These are phyloP conservation scores for Pipistrellus nathusii DNA, from an alignment of 2,797 vertebrate species.

Conservation along the genomic window DNA sequence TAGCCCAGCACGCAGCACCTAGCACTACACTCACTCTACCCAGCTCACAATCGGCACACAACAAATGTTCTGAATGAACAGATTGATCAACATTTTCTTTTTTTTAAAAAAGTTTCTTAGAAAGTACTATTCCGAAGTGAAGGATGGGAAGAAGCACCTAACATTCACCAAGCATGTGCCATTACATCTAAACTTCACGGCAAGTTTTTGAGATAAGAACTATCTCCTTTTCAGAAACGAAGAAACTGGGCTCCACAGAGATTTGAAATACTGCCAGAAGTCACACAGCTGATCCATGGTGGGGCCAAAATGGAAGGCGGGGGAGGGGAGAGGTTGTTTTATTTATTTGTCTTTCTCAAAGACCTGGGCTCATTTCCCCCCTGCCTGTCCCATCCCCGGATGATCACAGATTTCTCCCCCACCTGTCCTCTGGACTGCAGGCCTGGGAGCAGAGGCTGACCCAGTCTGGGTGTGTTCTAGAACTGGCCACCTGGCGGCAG, in stretches of 20 bases:
- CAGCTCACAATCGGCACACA: background rate
- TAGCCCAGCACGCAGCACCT: background rate
- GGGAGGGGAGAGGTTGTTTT: background rate
- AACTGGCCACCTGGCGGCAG: background rate
- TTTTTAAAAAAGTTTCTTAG: background rate
- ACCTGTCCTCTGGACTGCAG: background rate
- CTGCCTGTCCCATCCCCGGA: background rate
- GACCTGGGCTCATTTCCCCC: background rate
- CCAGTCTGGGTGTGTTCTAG: background rate
- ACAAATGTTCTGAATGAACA: background rate
- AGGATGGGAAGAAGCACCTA: background rate
- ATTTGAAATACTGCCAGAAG: slow-evolving; percentile 15
- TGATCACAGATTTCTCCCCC: slow-evolving; percentile 36
- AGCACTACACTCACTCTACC: background rate
- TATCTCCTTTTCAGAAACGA: background rate
- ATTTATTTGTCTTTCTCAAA: slow-evolving; percentile 16
- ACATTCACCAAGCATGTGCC: background rate
- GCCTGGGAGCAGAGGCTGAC: background rate
- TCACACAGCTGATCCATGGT: background rate
- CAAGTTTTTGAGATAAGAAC: slow-evolving; percentile 10
- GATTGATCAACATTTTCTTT: background rate
- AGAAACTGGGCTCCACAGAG: background rate
- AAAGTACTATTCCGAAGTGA: background rate
- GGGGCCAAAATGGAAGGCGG: background rate
- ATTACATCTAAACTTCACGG: slow-evolving; percentile 2